Evolutionary conservation across 2,113 vertebrate species (phyloP), one percentile per base, ranked within the genome.

Genomic region (Rhynchomys soricoides): DNA sequence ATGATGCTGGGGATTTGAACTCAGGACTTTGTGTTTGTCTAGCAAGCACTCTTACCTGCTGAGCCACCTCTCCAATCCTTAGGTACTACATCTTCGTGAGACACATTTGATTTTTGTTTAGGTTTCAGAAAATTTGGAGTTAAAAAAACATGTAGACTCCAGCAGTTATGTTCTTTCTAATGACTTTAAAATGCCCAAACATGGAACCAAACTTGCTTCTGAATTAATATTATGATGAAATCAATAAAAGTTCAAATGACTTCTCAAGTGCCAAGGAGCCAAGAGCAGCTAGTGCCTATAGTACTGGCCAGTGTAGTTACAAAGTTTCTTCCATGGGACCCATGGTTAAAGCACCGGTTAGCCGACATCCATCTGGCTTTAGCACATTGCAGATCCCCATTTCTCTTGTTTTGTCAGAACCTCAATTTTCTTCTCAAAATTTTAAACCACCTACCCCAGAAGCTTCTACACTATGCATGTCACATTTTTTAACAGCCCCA

Each of bases 51-150:
- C 43, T 48, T 34, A 48, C 29, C 40, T 64, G 59, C 79, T 40
- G 79, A 82, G 55, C 21, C 79, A 82, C 22, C 17, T 82, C 37
- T 55, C 55, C 52, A 16, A 43, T 21, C 59, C 31, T 48, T 12
- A 43, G 83, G 17, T 22, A 62, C 70, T 48, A 50, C 7, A 34
- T 66, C 83, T 92, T 86, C 43, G 89, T 24, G 29, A 45, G 78
- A 86, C 91, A 82, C 81, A 34, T 22, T 86, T 71, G 66, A 86
- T 74, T 64, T 85, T 34, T 68, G 55, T 73, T 83, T 48, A 83
- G 59, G 94, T 74, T 89, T 89, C n/a, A 89, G 82, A 88, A 90
- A 79, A 73, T 86, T 55, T 87, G 22, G 22, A 75, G 52, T 70
- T 78, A 37, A 57, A 79, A 95, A 37, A 59, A 81, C 92, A 85